Evolutionary conservation across 2,113 vertebrate species (phyloP).

Genomic region (Callionymus lyra): DNA sequence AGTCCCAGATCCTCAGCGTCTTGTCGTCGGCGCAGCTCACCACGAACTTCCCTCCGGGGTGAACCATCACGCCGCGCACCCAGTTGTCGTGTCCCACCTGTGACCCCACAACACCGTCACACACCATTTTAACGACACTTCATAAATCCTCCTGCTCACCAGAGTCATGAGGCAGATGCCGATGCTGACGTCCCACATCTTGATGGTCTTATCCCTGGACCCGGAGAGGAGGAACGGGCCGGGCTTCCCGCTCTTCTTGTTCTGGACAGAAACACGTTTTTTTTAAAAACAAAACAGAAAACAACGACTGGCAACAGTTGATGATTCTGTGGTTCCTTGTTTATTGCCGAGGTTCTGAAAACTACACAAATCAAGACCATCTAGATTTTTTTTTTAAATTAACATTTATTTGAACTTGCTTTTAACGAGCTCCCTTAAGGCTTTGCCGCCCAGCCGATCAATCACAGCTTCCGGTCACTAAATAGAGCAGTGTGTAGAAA

Average conservation of each 20-base stretch:
- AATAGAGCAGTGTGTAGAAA: too few species aligned
- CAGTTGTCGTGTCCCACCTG: constrained; percentile 99
- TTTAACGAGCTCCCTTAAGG: too few species aligned
- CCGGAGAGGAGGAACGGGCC: constrained; percentile 97
- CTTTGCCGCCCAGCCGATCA: too few species aligned
- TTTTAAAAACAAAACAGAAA: too few species aligned
- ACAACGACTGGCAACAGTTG: too few species aligned
- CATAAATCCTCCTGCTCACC: constrained; percentile 50
- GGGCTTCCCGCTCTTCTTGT: constrained; percentile 95
- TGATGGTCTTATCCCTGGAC: constrained; percentile 98
- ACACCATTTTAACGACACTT: neutral
- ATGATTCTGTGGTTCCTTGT: too few species aligned
- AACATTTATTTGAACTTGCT: too few species aligned
- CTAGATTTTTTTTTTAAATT: too few species aligned
- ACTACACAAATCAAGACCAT: too few species aligned
- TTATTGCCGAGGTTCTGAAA: too few species aligned
- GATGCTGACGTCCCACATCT: constrained; percentile 98
- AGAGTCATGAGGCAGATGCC: constrained; percentile 91
- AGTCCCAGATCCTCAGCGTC: constrained; percentile 97
- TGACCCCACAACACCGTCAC: neutral
- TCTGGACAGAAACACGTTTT: constrained; percentile 64
- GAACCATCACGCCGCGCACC: constrained; percentile 94
- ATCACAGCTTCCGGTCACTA: too few species aligned
- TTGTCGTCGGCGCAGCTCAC: constrained; percentile 99
- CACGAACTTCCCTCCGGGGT: constrained; percentile 95